phyloP scores from a whole-genome alignment of 2,113 vertebrate genomes.

The Alligator mississippiensis region DNA sequence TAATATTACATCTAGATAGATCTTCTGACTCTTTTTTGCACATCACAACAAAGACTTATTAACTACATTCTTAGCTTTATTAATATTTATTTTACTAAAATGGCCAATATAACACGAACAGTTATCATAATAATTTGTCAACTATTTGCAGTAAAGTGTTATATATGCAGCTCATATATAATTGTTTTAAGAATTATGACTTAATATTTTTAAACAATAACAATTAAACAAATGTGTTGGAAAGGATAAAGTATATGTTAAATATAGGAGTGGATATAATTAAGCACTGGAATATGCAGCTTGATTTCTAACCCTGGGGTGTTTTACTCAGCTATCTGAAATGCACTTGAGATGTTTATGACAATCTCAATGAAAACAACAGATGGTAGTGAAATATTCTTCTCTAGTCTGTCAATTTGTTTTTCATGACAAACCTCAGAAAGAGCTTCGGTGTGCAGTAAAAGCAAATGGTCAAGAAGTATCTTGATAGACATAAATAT shows the following conservation, averaged over 20 bases:
- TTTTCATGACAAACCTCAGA: background rate
- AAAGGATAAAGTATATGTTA: background rate
- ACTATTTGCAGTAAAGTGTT: too few relatives aligned
- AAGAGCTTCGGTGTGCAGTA: background rate
- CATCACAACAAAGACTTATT: background rate
- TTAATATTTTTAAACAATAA: background rate
- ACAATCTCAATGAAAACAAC: background rate
- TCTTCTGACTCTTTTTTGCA: too few relatives aligned
- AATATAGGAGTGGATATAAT: background rate
- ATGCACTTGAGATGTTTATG: conserved; percentile 6
- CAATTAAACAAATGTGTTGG: background rate
- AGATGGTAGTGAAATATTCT: background rate
- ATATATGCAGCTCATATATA: background rate
- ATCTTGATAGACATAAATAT: background rate
- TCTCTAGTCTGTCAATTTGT: background rate
- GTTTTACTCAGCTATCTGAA: background rate
- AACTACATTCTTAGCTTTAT: background rate
- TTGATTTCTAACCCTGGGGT: background rate
- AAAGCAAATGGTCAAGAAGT: background rate
- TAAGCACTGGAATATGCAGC: background rate
- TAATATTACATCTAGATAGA: too few relatives aligned
- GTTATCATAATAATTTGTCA: too few relatives aligned
- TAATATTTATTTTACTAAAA: background rate
- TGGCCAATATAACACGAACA: background rate
- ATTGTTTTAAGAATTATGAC: background rate